These are phyloP conservation scores for Darevskia mixta DNA, from an alignment of 2,797 vertebrate species.

Conservation along the genomic window DNA sequence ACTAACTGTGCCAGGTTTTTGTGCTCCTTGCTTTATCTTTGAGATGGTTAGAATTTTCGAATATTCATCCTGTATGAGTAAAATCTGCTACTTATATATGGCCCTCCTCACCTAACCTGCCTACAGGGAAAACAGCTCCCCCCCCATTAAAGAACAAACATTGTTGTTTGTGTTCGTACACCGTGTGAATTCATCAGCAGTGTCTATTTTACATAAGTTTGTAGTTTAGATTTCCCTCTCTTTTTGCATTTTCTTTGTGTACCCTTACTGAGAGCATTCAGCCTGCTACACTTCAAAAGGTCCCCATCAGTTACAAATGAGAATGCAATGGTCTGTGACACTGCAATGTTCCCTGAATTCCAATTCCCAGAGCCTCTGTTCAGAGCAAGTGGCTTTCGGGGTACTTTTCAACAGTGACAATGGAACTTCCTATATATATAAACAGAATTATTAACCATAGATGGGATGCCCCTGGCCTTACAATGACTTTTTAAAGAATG, in stretches of 20 bases:
- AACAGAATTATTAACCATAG: constrained; percentile 18
- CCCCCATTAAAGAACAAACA: constrained; percentile 15
- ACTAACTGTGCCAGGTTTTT: not conserved
- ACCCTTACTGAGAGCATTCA: not conserved
- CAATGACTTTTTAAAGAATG: not conserved
- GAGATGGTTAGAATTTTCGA: not conserved
- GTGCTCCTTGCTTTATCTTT: not conserved
- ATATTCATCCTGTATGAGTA: not conserved
- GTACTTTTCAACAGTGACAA: not conserved
- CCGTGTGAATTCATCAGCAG: not conserved
- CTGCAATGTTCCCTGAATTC: not conserved
- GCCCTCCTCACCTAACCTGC: not conserved
- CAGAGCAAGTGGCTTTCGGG: not conserved
- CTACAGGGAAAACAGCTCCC: not conserved
- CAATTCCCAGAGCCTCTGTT: constrained; percentile 2
- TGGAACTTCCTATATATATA: not conserved
- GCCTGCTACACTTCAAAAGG: constrained; percentile 22
- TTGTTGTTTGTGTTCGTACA: not conserved
- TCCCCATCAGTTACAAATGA: constrained; percentile 10
- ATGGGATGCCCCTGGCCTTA: not conserved
- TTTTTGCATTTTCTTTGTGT: not conserved
- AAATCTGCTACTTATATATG: not conserved
- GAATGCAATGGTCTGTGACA: constrained; percentile 14
- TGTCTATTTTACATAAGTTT: constrained; percentile 7
- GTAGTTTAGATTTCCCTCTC: constrained; percentile 22